Conservation (phyloP, 2,797 vertebrate species). For the Parauchenoglanis punctatus region DNA sequence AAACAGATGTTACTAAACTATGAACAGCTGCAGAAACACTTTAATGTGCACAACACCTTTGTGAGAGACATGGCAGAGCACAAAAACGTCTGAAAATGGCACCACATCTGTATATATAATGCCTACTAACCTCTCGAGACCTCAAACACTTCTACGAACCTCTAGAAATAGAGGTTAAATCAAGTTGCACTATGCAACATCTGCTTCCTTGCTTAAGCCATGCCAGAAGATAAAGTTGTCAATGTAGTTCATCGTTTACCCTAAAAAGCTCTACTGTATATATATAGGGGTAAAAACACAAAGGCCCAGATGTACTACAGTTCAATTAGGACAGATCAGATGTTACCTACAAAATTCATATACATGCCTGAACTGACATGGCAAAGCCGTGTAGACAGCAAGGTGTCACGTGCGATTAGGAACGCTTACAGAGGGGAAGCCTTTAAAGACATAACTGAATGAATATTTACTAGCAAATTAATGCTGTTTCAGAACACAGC, state of each 20-base stretch:
- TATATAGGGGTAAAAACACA: neutral
- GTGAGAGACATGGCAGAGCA: neutral
- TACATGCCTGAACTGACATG: neutral
- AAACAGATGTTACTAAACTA: neutral
- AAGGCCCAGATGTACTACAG: too few relatives aligned
- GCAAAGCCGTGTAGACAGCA: neutral
- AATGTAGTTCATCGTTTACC: too few relatives aligned
- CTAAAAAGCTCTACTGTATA: too few relatives aligned
- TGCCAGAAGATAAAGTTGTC: too few relatives aligned
- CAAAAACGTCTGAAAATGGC: neutral
- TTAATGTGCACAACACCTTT: constrained; percentile 3
- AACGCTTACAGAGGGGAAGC: neutral
- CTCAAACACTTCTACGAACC: too few relatives aligned
- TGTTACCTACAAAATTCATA: neutral
- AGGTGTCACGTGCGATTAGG: neutral
- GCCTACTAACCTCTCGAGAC: too few relatives aligned
- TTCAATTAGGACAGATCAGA: neutral
- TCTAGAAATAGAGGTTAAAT: too few relatives aligned
- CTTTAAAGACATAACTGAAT: neutral
- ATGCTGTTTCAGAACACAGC: neutral
- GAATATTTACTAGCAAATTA: neutral
- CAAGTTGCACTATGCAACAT: too few relatives aligned
- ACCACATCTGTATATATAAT: neutral
- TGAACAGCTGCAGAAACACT: neutral
- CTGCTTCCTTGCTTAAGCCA: too few relatives aligned